Conservation (phyloP, 2,797 vertebrate genomes). For the Falco biarmicus region DNA sequence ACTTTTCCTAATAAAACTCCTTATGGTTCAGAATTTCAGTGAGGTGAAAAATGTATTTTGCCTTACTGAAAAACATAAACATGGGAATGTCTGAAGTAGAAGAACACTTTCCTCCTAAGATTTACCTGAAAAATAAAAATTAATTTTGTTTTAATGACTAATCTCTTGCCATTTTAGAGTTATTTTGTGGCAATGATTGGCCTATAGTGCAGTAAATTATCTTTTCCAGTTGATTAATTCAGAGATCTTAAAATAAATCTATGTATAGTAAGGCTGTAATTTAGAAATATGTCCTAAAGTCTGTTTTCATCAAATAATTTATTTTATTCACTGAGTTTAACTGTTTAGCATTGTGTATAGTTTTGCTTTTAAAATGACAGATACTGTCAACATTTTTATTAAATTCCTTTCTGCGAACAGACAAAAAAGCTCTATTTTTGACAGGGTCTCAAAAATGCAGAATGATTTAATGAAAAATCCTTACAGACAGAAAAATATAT, state of each 20-base stretch:
- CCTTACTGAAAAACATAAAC: neutral
- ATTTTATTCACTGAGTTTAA: neutral
- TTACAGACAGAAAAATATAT: neutral
- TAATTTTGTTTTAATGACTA: neutral
- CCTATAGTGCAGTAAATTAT: neutral
- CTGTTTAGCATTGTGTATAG: accelerated
- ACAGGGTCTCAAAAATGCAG: neutral
- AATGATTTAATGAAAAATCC: neutral
- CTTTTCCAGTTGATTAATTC: neutral
- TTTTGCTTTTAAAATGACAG: neutral
- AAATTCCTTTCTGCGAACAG: neutral
- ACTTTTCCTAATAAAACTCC: slow-evolving; percentile 49
- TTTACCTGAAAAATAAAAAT: neutral
- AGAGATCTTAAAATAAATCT: neutral
- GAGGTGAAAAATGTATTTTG: neutral
- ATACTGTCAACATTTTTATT: neutral
- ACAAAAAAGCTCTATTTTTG: neutral
- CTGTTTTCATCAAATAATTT: neutral
- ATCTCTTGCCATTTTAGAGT: neutral
- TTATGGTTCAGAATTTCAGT: slow-evolving; percentile 49
- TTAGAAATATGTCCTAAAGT: neutral
- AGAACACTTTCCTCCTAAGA: neutral
- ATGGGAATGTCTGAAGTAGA: neutral
- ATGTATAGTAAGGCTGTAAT: neutral
- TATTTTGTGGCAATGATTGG: neutral